Evolutionary conservation across 53 echinoderm and acorn worm species (phyloP).

Genomic region (Antedon mediterranea): DNA sequence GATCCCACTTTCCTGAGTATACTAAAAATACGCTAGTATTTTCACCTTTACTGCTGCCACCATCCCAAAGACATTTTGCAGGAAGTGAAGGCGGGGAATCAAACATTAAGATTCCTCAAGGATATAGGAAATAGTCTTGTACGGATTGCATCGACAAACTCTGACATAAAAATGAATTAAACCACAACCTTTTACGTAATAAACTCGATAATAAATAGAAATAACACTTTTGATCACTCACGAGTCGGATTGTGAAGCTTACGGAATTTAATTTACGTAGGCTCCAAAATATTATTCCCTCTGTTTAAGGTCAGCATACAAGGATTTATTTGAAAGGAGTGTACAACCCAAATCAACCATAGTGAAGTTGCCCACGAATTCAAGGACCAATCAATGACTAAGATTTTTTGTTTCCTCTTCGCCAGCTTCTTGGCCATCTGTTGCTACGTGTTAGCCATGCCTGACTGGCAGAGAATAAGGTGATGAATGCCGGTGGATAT

Average conservation of each 20-base stretch:
- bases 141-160: not conserved
- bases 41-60: not conserved
- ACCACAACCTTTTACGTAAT: not conserved
- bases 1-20: not conserved
- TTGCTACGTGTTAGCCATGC: not conserved
- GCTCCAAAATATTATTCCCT: not conserved
- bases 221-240: not conserved
- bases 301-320: not conserved
- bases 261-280: no score
- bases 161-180: not conserved
- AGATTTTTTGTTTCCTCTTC: not conserved
- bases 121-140: not conserved
- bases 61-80: not conserved
- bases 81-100: not conserved
- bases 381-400: not conserved
- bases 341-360: not conserved
- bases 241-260: no score
- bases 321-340: not conserved
- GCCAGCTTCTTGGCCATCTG: not conserved
- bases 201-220: not conserved
- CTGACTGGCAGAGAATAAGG: not conserved
- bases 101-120: not conserved
- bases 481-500: not conserved
- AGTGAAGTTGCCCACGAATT: not conserved
- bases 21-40: not conserved